Percentiles rank a stretch among this genome's conserved stretches.
These are phyloP conservation scores for Eupithecia inturbata DNA, from an alignment of 2,888 invertebrate species.

Conservation along the genomic window DNA sequence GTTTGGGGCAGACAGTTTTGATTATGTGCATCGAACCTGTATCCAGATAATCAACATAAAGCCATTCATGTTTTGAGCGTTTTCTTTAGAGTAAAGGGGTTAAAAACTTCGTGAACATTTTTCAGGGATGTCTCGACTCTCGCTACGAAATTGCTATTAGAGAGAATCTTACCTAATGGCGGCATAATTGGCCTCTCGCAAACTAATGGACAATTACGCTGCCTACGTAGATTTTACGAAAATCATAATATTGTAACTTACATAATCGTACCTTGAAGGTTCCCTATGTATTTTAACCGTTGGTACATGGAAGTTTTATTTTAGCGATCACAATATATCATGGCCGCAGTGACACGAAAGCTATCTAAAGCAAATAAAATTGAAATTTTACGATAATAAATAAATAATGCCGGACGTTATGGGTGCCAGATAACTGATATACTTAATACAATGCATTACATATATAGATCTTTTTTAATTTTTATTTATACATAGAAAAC, in stretches of 20 bases:
- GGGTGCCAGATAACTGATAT: too few species aligned
- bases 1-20: too few species aligned
- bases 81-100: not conserved
- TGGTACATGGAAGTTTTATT: too few species aligned
- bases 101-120: slow-evolving; percentile 33
- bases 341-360: too few species aligned
- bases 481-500: too few species aligned
- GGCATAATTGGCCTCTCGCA: slow-evolving; percentile 79
- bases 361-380: too few species aligned
- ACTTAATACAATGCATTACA: too few species aligned
- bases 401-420: too few species aligned
- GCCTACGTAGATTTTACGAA: slow-evolving; percentile 62
- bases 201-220: slow-evolving; percentile 81
- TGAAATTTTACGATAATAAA: too few species aligned
- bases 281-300: not conserved
- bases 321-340: too few species aligned
- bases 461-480: too few species aligned
- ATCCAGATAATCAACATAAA: not conserved
- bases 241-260: slow-evolving; percentile 61
- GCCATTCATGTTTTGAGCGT: not conserved
- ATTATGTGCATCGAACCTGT: too few species aligned
- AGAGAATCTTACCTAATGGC: slow-evolving; percentile 80
- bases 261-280: slow-evolving; percentile 6
- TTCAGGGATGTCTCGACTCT: slow-evolving; percentile 33
- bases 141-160: slow-evolving; percentile 78